A percentile compares a stretch with the other conserved stretches of the same genome.
Conservation (phyloP, 2,888 invertebrate species). For the Hofmannophila pseudospretella region DNA sequence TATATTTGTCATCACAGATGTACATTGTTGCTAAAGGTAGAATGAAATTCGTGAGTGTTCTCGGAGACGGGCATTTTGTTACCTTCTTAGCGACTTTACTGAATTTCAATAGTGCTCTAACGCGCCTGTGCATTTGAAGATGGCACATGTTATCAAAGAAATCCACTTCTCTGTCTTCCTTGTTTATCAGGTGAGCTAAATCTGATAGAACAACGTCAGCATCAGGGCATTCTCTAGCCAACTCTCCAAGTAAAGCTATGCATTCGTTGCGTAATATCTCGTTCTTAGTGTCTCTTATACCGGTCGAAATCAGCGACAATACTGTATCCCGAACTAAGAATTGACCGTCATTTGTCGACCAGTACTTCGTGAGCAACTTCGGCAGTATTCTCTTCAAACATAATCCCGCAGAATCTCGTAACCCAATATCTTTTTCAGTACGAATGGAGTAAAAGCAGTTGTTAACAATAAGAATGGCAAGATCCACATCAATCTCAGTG, state of each 20-base stretch:
- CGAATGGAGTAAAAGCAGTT: slow-evolving; percentile 89
- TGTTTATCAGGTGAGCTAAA: slow-evolving; percentile 81
- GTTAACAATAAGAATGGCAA: slow-evolving; percentile 86
- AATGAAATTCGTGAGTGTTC: slow-evolving; percentile 89
- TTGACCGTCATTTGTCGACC: slow-evolving; percentile 76
- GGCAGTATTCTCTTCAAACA: slow-evolving; percentile 85
- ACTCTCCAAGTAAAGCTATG: slow-evolving; percentile 85
- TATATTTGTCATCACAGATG: slow-evolving; percentile 86
- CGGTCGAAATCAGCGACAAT: slow-evolving; percentile 83
- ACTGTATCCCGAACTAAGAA: slow-evolving; percentile 85
- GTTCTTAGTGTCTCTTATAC: slow-evolving; percentile 83
- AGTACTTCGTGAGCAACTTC: slow-evolving; percentile 77
- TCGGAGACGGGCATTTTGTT: slow-evolving; percentile 78
- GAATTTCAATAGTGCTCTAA: slow-evolving; percentile 88
- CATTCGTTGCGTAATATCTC: slow-evolving; percentile 88
- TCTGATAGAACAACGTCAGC: slow-evolving; percentile 85
- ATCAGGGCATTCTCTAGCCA: slow-evolving; percentile 84
- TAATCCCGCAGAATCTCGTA: slow-evolving; percentile 87
- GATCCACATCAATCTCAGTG: slow-evolving; percentile 77
- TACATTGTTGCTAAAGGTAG: slow-evolving; percentile 90
- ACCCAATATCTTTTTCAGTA: slow-evolving; percentile 89
- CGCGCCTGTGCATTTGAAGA: slow-evolving; percentile 90
- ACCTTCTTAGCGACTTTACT: slow-evolving; percentile 81
- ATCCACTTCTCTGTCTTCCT: slow-evolving; percentile 89
- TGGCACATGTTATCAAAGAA: slow-evolving; percentile 97